A percentile compares a stretch with the other conserved stretches of the same genome.
Conservation (phyloP, 2,113 vertebrate genomes). For the Nothocercus julius region DNA sequence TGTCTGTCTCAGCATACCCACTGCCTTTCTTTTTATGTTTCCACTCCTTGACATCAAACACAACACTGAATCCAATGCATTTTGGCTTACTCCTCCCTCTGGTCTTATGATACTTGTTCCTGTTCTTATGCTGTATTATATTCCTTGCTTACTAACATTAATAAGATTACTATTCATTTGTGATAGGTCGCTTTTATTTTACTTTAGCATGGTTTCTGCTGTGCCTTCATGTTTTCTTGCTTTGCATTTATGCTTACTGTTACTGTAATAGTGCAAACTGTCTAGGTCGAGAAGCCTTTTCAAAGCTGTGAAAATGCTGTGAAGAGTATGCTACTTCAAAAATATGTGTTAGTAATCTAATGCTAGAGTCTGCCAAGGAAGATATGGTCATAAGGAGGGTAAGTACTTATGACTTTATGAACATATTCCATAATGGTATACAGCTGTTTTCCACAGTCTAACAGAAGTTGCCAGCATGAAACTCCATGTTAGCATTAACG, state of each 20-base stretch:
- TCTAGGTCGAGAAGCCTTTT: neutral
- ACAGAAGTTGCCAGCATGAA: neutral
- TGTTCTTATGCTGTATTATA: neutral
- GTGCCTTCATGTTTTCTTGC: neutral
- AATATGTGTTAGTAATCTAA: neutral
- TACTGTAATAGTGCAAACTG: neutral
- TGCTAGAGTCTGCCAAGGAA: neutral
- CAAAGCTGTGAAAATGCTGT: neutral
- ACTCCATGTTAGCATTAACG: neutral
- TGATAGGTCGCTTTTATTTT: neutral
- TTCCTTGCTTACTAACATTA: neutral
- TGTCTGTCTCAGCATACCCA: neutral
- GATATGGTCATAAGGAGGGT: neutral
- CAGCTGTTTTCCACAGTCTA: neutral
- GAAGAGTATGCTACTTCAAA: neutral
- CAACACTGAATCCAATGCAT: neutral
- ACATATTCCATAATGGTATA: neutral
- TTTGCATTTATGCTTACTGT: neutral
- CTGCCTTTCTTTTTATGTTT: neutral
- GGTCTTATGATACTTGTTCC: neutral
- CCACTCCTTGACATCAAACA: neutral
- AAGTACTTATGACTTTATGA: neutral
- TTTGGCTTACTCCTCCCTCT: neutral
- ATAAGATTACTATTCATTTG: neutral
- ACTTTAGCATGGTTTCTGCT: neutral